A percentile compares a stretch with the other conserved stretches of the same genome.
Conservation (phyloP, 2,888 invertebrate genomes). For the Temnothorax rugatulus region DNA sequence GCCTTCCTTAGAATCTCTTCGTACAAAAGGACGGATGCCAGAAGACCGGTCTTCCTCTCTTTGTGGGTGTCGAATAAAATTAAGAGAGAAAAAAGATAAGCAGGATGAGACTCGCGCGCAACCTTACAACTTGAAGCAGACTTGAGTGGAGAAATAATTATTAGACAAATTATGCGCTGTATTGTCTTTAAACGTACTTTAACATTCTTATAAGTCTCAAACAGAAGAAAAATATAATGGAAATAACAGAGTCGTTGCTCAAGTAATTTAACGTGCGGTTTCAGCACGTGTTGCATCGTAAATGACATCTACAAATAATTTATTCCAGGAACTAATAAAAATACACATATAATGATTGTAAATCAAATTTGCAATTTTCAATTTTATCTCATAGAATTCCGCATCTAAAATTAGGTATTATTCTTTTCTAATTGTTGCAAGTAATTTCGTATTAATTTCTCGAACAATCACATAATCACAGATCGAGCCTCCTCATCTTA, state of each 20-base stretch:
- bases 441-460: background rate
- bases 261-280: background rate
- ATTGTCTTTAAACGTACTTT: background rate
- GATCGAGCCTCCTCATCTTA: background rate
- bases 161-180: background rate
- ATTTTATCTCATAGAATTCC: background rate
- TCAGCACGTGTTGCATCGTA: background rate
- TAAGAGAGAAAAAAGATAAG: conserved; percentile 31
- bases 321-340: background rate
- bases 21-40: conserved; percentile 32
- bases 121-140: background rate
- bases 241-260: background rate
- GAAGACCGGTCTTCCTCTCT: conserved; percentile 53
- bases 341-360: background rate
- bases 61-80: conserved; percentile 48
- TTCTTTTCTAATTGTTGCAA: background rate
- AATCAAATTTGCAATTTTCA: background rate
- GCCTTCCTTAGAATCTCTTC: conserved; percentile 20
- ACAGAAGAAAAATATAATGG: background rate
- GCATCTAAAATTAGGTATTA: background rate
- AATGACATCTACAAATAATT: background rate
- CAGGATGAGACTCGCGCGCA: background rate
- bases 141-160: background rate
- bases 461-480: conserved; percentile 1
- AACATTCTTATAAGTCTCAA: background rate